A percentile compares a stretch with the other conserved stretches of the same genome.
phyloP scores from a whole-genome alignment of 2,797 vertebrate genomes.

The Caiman crocodilus region DNA sequence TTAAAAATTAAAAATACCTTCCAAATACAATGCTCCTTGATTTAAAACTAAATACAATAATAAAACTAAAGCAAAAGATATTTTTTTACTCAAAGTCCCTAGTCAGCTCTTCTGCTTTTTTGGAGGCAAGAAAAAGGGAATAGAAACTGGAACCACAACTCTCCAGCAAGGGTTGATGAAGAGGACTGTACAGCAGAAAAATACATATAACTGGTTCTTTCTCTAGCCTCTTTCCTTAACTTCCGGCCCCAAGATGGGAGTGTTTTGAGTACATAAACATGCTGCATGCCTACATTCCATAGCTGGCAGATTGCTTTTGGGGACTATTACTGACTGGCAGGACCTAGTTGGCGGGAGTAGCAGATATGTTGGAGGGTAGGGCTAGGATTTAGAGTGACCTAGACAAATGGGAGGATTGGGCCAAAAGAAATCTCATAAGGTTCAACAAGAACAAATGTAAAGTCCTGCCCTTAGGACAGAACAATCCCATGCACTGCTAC shows the following conservation, averaged over 20 bases:
- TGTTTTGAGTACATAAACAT: not conserved
- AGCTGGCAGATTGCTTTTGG: not conserved
- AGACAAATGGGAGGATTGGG: too few species aligned
- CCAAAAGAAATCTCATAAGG: too few species aligned
- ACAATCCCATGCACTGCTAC: too few species aligned
- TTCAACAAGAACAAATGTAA: too few species aligned
- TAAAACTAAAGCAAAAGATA: too few species aligned
- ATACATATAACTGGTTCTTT: not conserved
- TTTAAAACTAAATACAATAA: not conserved
- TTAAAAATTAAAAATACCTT: too few species aligned
- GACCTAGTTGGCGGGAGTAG: not conserved
- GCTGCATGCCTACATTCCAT: accelerated
- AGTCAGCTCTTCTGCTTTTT: not conserved
- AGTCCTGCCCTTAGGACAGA: too few species aligned
- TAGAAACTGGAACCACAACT: not conserved
- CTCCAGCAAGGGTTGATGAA: not conserved
- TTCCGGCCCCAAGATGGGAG: not conserved
- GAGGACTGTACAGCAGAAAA: not conserved
- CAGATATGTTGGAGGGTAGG: too few species aligned
- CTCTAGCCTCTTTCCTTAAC: too few species aligned
- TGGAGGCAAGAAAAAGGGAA: not conserved
- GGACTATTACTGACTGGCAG: not conserved
- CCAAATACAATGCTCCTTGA: not conserved
- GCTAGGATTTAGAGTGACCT: too few species aligned
- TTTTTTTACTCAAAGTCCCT: too few species aligned